These are phyloP conservation scores for Rhinatrema bivittatum DNA, from an alignment of 2,797 vertebrate species.

Conservation along the genomic window DNA sequence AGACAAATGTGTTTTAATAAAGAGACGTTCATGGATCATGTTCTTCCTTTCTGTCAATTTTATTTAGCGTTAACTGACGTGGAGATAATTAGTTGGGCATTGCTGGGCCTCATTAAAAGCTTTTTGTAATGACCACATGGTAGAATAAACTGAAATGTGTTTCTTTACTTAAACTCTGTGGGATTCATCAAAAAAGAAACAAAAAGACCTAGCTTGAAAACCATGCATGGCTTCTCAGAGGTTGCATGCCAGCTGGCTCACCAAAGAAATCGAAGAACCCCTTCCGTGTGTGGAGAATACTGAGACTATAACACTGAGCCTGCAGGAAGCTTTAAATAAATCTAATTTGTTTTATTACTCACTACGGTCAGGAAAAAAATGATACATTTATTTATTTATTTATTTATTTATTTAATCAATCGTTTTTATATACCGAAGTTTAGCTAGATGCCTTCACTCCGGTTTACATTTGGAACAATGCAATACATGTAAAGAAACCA, in stretches of 20 bases:
- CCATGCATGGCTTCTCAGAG: fast-evolving
- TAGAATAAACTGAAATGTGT: slow-evolving; percentile 59
- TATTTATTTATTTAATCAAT: no score
- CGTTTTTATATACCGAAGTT: no score
- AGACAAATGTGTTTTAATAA: slow-evolving; percentile 78
- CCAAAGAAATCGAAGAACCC: neutral
- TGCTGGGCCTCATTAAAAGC: slow-evolving; percentile 66
- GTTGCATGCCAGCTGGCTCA: neutral
- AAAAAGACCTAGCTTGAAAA: slow-evolving; percentile 27
- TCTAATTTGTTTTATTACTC: no score
- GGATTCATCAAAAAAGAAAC: slow-evolving; percentile 44
- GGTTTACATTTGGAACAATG: no score
- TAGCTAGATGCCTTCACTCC: no score
- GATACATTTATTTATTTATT: no score
- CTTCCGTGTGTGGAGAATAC: no score
- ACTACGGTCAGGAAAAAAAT: no score
- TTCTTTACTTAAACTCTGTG: slow-evolving; percentile 36
- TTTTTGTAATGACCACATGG: slow-evolving; percentile 52
- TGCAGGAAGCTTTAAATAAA: no score
- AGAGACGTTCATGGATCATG: slow-evolving; percentile 63
- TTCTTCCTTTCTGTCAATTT: slow-evolving; percentile 77
- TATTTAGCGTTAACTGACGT: slow-evolving; percentile 83
- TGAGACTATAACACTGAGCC: no score
- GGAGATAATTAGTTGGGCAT: slow-evolving; percentile 63
- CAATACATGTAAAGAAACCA: no score